Conservation (phyloP, 2,113 vertebrate genomes). For the Bujurquina vittata region DNA sequence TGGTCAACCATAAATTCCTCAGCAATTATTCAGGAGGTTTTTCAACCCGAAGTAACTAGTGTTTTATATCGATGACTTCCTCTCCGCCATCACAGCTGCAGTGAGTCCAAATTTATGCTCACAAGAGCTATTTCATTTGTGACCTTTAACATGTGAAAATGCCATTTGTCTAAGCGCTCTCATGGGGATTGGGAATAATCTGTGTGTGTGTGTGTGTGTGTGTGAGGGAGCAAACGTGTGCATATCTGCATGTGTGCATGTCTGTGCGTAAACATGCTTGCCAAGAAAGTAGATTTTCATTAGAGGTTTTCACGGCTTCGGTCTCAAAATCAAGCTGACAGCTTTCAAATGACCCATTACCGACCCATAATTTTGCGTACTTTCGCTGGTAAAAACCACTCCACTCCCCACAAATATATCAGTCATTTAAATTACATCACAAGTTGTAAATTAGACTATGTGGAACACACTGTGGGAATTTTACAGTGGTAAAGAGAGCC, state of each 20-base stretch:
- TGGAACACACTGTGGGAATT: conserved; percentile 17
- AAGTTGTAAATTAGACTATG: conserved; percentile 21
- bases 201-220: conserved; percentile 29
- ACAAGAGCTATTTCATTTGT: conserved; percentile 46
- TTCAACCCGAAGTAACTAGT: conserved; percentile 47
- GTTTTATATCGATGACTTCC: conserved; percentile 21
- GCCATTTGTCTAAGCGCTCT: conserved; percentile 55
- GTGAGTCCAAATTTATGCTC: conserved; percentile 33
- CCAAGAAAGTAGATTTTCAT: conserved; percentile 62
- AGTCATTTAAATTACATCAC: conserved; percentile 9
- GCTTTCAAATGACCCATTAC: conserved; percentile 55
- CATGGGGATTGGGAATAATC: conserved; percentile 60
- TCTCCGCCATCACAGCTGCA: background rate
- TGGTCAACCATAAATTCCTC: conserved; percentile 12
- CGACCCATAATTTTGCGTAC: conserved; percentile 48
- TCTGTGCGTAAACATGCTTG: conserved; percentile 27
- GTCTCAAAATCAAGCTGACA: conserved; percentile 59
- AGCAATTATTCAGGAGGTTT: conserved; percentile 12
- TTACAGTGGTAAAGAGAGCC: conserved; percentile 23
- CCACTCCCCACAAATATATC: conserved; percentile 24
- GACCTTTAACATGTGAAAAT: conserved; percentile 72
- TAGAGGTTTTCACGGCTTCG: conserved; percentile 43
- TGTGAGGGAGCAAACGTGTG: background rate
- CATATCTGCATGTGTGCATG: conserved; percentile 27
- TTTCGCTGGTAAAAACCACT: conserved; percentile 28